phyloP scores from a whole-genome alignment of 2,797 vertebrate species.

The Microctenopoma stevenorrisi region DNA sequence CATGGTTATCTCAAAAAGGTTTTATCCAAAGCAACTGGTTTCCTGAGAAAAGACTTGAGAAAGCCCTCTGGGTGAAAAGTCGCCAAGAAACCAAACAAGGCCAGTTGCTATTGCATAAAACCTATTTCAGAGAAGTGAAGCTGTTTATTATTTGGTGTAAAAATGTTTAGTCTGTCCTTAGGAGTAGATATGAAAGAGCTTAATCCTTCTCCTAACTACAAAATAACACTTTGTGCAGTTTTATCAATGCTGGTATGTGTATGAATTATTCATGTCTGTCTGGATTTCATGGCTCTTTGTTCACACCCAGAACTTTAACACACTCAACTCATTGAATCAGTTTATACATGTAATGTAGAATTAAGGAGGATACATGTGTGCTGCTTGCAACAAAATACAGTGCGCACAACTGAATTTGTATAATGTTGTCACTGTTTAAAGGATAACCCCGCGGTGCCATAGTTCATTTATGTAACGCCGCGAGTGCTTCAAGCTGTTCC shows the following conservation, averaged over 20 bases:
- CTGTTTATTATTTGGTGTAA: no score
- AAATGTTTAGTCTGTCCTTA: not conserved
- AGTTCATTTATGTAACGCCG: slow-evolving; percentile 50
- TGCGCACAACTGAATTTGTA: not conserved
- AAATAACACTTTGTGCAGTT: not conserved
- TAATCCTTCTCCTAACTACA: not conserved
- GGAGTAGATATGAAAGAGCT: not conserved
- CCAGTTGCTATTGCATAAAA: no score
- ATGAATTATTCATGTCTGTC: not conserved
- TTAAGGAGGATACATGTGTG: slow-evolving; percentile 10
- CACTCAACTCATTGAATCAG: slow-evolving; percentile 1
- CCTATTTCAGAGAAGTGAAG: no score
- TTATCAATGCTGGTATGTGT: not conserved
- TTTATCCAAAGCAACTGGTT: no score
- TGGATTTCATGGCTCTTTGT: not conserved
- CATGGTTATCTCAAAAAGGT: no score
- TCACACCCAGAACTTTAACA: not conserved
- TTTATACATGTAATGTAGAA: slow-evolving; percentile 18
- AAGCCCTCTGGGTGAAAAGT: no score
- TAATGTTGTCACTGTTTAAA: slow-evolving; percentile 12
- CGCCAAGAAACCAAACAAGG: no score
- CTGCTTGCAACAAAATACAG: slow-evolving; percentile 12
- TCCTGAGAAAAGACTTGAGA: no score
- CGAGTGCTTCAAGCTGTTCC: slow-evolving; percentile 17
- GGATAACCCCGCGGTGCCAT: slow-evolving; percentile 27